Evolutionary conservation across 2,797 vertebrate species (phyloP).

Genomic region (Ambastaia sidthimunki): DNA sequence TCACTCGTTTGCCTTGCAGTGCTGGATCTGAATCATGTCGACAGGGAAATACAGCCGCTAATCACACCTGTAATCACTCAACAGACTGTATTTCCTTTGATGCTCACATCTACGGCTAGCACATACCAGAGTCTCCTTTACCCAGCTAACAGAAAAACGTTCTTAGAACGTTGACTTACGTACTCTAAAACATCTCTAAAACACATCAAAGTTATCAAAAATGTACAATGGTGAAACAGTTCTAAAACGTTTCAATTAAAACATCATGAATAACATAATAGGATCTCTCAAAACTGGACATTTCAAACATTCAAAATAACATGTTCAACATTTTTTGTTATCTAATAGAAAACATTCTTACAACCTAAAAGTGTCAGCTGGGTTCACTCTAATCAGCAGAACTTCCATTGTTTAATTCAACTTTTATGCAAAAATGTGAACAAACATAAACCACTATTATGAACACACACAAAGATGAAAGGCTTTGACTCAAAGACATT

Average conservation of each 20-base stretch:
- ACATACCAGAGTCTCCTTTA: background rate
- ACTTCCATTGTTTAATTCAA: background rate
- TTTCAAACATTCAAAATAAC: too few relatives aligned
- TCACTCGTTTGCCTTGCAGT: constrained; percentile 23
- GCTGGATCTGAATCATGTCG: constrained; percentile 10
- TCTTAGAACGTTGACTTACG: too few relatives aligned
- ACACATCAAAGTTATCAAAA: too few relatives aligned
- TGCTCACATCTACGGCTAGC: background rate
- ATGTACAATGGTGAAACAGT: too few relatives aligned
- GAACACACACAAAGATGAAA: background rate
- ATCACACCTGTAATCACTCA: constrained; percentile 7
- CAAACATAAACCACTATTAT: background rate
- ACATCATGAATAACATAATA: too few relatives aligned
- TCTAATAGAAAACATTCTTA: too few relatives aligned
- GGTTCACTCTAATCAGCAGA: background rate
- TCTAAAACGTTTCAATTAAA: too few relatives aligned
- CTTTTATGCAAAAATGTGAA: background rate
- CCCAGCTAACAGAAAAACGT: too few relatives aligned
- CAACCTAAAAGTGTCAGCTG: too few relatives aligned
- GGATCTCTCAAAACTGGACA: too few relatives aligned
- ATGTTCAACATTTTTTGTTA: too few relatives aligned
- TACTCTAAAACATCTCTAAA: too few relatives aligned
- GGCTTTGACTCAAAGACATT: constrained; percentile 13
- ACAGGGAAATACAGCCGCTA: constrained; percentile 16
- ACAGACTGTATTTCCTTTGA: background rate